phyloP scores from a whole-genome alignment of 2,888 invertebrate species.

The Phlogophora meticulosa region DNA sequence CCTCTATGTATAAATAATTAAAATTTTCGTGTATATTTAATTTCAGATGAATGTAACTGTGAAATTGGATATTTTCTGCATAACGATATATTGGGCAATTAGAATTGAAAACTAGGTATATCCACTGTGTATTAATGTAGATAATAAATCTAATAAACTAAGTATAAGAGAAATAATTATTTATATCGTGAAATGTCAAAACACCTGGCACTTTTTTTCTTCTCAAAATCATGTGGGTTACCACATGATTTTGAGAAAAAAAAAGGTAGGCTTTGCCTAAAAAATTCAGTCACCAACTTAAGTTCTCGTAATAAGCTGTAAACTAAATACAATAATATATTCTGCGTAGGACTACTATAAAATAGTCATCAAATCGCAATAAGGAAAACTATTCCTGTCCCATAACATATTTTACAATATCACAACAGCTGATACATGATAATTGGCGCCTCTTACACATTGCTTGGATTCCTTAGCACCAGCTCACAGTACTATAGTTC shows the following conservation, averaged over 20 bases:
- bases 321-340: conserved; percentile 22
- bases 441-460: conserved; percentile 55
- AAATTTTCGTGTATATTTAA: conserved; percentile 32
- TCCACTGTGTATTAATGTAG: neutral
- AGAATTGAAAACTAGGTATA: neutral
- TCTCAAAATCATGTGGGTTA: no score
- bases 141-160: neutral
- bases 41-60: conserved; percentile 27
- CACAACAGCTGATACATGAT: conserved; percentile 38
- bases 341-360: conserved; percentile 28
- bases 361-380: conserved; percentile 39
- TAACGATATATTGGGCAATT: conserved; percentile 10
- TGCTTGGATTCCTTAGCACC: conserved; percentile 46
- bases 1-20: conserved; percentile 19
- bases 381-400: conserved; percentile 49
- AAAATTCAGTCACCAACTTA: neutral
- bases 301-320: neutral
- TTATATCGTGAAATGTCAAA: neutral
- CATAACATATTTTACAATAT: conserved; percentile 50
- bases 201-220: neutral
- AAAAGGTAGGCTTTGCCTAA: neutral
- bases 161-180: neutral
- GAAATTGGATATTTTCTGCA: conserved; percentile 32
- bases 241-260: neutral
- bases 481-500: conserved; percentile 47